Evolutionary conservation across 1,140 invertebrate genomes (phyloP).

Genomic region (Gryllus bimaculatus): DNA sequence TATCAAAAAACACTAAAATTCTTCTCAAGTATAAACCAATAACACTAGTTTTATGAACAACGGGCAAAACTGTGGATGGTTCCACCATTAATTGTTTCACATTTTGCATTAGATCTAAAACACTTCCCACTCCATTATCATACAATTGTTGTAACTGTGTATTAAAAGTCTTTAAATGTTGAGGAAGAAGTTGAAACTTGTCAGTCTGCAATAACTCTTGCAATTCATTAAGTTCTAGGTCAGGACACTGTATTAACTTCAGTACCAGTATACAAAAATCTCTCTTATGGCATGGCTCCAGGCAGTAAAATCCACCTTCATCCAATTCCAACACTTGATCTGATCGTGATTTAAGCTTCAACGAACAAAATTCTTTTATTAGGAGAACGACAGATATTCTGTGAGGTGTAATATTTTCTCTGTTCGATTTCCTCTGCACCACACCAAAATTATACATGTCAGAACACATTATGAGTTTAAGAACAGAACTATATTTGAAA

Average conservation of each 20-base stretch:
- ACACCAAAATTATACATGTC: slow-evolving; percentile 13
- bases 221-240: slow-evolving; percentile 50
- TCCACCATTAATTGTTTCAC: slow-evolving; percentile 40
- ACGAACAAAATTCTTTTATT: slow-evolving; percentile 14
- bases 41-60: slow-evolving; percentile 36
- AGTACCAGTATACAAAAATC: slow-evolving; percentile 15
- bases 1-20: slow-evolving; percentile 70
- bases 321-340: slow-evolving; percentile 10
- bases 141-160: slow-evolving; percentile 42
- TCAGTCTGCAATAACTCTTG: slow-evolving; percentile 42
- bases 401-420: slow-evolving; percentile 16
- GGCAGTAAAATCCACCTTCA: not conserved
- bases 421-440: slow-evolving; percentile 9
- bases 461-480: not conserved
- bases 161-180: slow-evolving; percentile 42
- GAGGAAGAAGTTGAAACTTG: slow-evolving; percentile 41
- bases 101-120: slow-evolving; percentile 52
- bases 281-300: slow-evolving; percentile 9
- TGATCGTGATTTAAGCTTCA: slow-evolving; percentile 12
- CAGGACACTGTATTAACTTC: slow-evolving; percentile 37
- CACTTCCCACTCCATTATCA: slow-evolving; percentile 43
- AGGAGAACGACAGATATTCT: slow-evolving; percentile 16
- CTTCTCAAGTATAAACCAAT: slow-evolving; percentile 61
- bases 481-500: too few relatives aligned
- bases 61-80: slow-evolving; percentile 25